These are phyloP conservation scores for Leptinotarsa undecemlineata DNA, from an alignment of 1,140 invertebrate species.

Conservation along the genomic window DNA sequence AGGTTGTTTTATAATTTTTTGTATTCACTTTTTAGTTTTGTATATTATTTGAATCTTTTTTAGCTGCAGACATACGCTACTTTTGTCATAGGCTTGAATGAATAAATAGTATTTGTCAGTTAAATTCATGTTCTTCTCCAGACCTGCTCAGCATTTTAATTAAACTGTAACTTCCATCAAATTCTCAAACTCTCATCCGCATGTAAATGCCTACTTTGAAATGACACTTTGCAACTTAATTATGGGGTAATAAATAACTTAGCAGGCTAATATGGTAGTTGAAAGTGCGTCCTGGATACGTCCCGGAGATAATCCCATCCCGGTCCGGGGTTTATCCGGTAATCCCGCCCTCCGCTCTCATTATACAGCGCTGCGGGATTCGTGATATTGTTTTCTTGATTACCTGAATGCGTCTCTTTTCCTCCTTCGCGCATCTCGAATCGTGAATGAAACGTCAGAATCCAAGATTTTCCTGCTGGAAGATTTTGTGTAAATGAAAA, in stretches of 20 bases:
- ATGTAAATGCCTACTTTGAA: slow-evolving; percentile 21
- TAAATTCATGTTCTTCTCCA: too few species aligned
- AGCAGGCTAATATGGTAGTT: slow-evolving; percentile 43
- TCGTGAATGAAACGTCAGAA: neutral
- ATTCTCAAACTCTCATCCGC: slow-evolving; percentile 9
- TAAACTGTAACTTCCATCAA: neutral
- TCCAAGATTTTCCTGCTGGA: too few species aligned
- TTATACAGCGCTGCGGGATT: slow-evolving; percentile 49
- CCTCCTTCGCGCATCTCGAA: neutral
- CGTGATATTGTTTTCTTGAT: slow-evolving; percentile 53
- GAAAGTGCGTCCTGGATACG: slow-evolving; percentile 38
- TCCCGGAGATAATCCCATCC: slow-evolving; percentile 44
- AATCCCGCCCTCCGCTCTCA: slow-evolving; percentile 43
- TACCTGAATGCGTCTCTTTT: slow-evolving; percentile 36
- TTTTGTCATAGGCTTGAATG: too few species aligned
- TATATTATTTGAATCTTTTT: too few species aligned
- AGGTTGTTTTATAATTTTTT: too few species aligned
- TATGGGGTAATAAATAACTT: slow-evolving; percentile 46
- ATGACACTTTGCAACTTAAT: slow-evolving; percentile 44
- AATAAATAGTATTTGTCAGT: too few species aligned
- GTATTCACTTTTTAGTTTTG: too few species aligned
- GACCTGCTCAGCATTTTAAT: neutral
- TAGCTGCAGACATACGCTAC: too few species aligned
- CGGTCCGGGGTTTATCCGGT: slow-evolving; percentile 32
- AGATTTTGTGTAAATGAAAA: too few species aligned